Conservation (phyloP, 2,113 vertebrate species). For the Menura novaehollandiae region DNA sequence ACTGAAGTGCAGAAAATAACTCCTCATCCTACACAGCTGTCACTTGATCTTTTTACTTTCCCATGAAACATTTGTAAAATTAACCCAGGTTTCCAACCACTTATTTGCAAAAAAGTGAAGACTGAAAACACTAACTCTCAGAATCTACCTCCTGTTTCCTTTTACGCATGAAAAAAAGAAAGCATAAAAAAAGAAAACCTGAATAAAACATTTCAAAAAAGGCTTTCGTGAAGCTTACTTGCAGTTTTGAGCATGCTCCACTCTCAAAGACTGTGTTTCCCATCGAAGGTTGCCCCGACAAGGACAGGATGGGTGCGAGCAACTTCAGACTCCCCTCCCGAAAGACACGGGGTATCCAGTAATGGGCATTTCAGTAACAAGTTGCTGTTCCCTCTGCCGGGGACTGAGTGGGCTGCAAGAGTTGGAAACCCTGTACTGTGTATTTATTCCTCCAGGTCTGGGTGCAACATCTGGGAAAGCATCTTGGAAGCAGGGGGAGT, state of each 20-base stretch:
- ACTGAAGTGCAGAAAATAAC: not conserved
- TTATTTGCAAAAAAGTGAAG: not conserved
- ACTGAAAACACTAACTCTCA: not conserved
- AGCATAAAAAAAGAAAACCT: not conserved
- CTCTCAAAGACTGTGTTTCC: not conserved
- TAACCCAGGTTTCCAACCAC: not conserved
- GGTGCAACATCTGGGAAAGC: slow-evolving; percentile 36
- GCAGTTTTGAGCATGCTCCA: not conserved
- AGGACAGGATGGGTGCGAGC: accelerated
- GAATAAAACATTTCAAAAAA: not conserved
- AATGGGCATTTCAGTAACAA: not conserved
- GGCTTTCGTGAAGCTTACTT: not conserved
- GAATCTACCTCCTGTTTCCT: not conserved
- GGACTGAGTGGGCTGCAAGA: not conserved
- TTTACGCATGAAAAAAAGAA: not conserved
- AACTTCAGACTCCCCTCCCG: not conserved
- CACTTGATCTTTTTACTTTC: not conserved
- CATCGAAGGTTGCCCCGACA: not conserved
- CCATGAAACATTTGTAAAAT: not conserved
- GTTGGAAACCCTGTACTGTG: not conserved
- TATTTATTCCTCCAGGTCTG: not conserved
- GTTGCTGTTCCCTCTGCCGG: not conserved
- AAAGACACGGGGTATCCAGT: not conserved
- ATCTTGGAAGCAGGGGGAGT: not conserved
- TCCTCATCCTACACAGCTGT: not conserved